Conservation (phyloP, 2,113 vertebrate species). For the Peromyscus californicus region DNA sequence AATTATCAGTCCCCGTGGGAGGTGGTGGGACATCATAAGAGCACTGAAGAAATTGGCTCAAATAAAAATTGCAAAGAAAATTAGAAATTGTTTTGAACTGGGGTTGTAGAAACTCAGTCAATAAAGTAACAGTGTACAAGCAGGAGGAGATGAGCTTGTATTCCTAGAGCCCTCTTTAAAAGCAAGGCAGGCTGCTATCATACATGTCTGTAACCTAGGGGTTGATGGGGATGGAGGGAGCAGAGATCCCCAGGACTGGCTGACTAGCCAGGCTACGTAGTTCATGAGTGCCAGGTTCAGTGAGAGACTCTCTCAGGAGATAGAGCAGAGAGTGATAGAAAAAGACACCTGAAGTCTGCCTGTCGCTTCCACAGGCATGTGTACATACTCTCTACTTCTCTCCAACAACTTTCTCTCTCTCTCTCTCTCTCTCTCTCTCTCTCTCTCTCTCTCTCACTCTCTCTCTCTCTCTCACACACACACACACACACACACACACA, state of each 20-base stretch:
- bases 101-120: neutral
- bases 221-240: neutral
- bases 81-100: conserved; percentile 42
- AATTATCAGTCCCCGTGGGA: neutral
- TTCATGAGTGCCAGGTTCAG: neutral
- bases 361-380: neutral
- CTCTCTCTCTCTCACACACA: neutral
- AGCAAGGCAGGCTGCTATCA: neutral
- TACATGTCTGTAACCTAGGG: too few relatives aligned
- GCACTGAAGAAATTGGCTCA: neutral
- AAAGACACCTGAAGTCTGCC: neutral
- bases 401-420: neutral
- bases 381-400: neutral
- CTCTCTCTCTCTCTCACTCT: neutral
- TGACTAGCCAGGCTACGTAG: neutral
- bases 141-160: neutral
- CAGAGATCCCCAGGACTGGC: neutral
- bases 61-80: conserved; percentile 31
- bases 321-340: neutral
- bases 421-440: neutral
- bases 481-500: neutral
- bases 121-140: neutral
- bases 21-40: neutral
- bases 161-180: neutral
- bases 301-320: neutral